Evolutionary conservation across 2,888 invertebrate species (phyloP), one percentile per base, ranked within the genome.

Genomic region (Blastobasis adustella): DNA sequence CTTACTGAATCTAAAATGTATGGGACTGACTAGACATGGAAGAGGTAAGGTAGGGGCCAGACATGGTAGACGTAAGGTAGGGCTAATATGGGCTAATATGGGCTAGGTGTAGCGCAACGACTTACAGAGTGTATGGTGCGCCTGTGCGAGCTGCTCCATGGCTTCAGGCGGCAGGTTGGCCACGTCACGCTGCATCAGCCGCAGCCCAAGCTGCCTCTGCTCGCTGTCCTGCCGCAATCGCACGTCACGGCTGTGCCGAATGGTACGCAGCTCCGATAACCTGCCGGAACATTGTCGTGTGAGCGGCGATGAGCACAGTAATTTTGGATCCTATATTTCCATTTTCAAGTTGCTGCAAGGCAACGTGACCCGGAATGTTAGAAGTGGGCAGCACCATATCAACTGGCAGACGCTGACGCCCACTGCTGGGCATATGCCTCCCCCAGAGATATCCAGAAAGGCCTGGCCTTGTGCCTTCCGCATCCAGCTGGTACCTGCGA

Each of bases 191-290:
- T 93, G 92, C 72, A 95, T 80, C 57, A 95, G 89, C 40, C 93
- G 91, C 90, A 95, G 90, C 79, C 95, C 94, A 54, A 94, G 90
- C 55, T 94, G 92, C 37, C 95, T 90, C 64, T 92, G 89, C 61
- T 95, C 93, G 67, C 94, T 93, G 62, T 96, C 95, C 56, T 94
- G 93, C 47, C 93, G 90, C 59, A 95, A 79, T 47, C 91, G 89
- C 64, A 95, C 93, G 79, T 95, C 95, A 66, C 92, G 92, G 62
- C 91, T 91, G 76, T 96, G 94, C 58, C 90, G 92, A 57, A 95
- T 92, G 52, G 90, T 91, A 65, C 93, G 94, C 60, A 96, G 79
- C 81, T 96, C 93, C 6, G 93, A 92, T 65, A 95, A 82, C 79
- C 94, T 93, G 54, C 4, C 8, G 51, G 41, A 39, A 6, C 43